Evolutionary conservation across 1,140 invertebrate genomes (phyloP), one percentile per base, ranked within the genome.

Genomic region (Anadara kagoshimensis): DNA sequence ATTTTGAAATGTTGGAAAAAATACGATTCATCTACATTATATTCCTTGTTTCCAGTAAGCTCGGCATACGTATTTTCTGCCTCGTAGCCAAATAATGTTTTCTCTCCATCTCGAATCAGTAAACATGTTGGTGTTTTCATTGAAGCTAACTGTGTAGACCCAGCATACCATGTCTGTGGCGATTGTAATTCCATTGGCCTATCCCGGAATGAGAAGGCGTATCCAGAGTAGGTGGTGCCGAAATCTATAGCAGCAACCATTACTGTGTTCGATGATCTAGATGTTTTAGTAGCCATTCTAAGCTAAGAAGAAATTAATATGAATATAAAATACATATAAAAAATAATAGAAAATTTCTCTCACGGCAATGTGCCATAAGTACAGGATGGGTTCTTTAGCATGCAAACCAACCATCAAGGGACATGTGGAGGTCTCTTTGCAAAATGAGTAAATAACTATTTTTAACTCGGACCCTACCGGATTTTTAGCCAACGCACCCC

Each of bases 1-100:
- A 68, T 68, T 68, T 68, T 66, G n/a, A 66, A 66, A 29, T 51
- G 53, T 24, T 56, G 41, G n/a, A 66, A 66, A 26, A 20, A 66
- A 29, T 68, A 68, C n/a, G 45, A 68, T 26, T 58, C 36, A 10
- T 58, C 22, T 10, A 20, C 36, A 36, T 36, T 36, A 36, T 36
- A 36, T 11, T 68, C 66, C 11, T 58, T 44, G 43, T 58, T 54
- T 14, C 47, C 45, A 1, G 41, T 43, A 1, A 68, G 22, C 16
- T 68, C 58, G 7, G n/a, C 43, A 43, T 68, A 68, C 3, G 44
- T 29, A 47, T 68, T 68, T 54, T 68, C 66, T 47, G 66, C 66
- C 41, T 68, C 66, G 18, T 45, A 68, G 22, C 66, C 66, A 68
- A 68, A 68, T 20, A 47, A 43, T n/a, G 58, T 58, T 10, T 68